Evolutionary conservation across 2,888 invertebrate species (phyloP).

Genomic region (Andricus curvator): DNA sequence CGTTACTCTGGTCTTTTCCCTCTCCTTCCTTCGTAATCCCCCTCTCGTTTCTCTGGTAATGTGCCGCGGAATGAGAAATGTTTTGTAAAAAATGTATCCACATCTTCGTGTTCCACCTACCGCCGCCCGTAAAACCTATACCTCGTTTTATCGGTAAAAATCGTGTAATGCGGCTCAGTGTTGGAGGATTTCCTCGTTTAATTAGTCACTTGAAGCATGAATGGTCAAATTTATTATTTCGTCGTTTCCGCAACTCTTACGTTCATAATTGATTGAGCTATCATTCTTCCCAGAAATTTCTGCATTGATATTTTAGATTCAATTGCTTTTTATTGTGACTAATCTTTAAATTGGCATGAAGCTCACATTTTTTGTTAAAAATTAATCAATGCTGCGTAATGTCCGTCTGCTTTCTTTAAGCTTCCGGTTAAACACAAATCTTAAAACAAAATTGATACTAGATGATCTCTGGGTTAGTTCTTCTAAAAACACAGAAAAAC

Average conservation of each 20-base stretch:
- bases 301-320: neutral
- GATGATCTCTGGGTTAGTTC: too few relatives aligned
- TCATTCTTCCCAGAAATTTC: neutral
- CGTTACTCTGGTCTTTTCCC: slow-evolving; percentile 56
- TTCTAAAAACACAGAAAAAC: too few relatives aligned
- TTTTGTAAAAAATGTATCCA: slow-evolving; percentile 74
- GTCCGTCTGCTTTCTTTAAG: fast-evolving
- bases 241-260: neutral
- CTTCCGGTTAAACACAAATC: too few relatives aligned
- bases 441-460: too few relatives aligned
- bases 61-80: slow-evolving; percentile 76
- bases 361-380: too few relatives aligned
- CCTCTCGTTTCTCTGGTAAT: slow-evolving; percentile 71
- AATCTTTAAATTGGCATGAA: too few relatives aligned
- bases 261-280: slow-evolving; percentile 16
- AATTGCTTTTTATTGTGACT: too few relatives aligned
- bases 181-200: slow-evolving; percentile 54
- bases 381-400: too few relatives aligned
- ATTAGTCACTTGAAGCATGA: slow-evolving; percentile 48
- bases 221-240: slow-evolving; percentile 24
- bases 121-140: slow-evolving; percentile 54
- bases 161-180: slow-evolving; percentile 56
- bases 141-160: slow-evolving; percentile 52
- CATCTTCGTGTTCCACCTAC: slow-evolving; percentile 68
- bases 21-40: slow-evolving; percentile 65